Evolutionary conservation across 2,113 vertebrate genomes (phyloP).

Genomic region (Xyrauchen texanus): DNA sequence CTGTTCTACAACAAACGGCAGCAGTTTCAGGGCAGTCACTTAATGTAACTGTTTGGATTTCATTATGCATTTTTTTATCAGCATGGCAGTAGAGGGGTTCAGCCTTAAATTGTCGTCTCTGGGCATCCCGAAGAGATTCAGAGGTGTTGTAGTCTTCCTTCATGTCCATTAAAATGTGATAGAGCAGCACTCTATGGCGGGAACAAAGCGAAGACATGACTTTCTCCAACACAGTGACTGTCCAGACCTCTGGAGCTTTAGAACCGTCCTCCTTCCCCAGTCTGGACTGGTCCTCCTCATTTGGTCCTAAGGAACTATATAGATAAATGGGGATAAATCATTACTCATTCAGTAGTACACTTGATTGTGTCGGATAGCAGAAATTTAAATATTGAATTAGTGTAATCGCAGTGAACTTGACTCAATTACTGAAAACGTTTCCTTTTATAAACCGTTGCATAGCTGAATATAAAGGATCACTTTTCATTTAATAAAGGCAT

Average conservation of each 20-base stretch:
- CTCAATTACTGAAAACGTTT: too few relatives aligned
- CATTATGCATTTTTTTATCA: slow-evolving; percentile 67
- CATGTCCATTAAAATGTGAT: slow-evolving; percentile 82
- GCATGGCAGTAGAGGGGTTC: slow-evolving; percentile 66
- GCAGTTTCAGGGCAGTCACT: slow-evolving; percentile 73
- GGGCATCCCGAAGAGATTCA: slow-evolving; percentile 69
- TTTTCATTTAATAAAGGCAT: too few relatives aligned
- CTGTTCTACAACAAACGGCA: slow-evolving; percentile 75
- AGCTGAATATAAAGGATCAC: too few relatives aligned
- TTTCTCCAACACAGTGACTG: slow-evolving; percentile 81
- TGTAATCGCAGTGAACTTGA: too few relatives aligned
- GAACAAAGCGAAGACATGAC: slow-evolving; percentile 83
- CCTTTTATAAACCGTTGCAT: too few relatives aligned
- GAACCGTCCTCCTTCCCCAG: slow-evolving; percentile 64
- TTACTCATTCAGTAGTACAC: neutral
- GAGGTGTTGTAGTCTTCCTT: slow-evolving; percentile 72
- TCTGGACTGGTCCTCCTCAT: slow-evolving; percentile 72
- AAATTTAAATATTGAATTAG: too few relatives aligned
- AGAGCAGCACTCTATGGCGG: slow-evolving; percentile 82
- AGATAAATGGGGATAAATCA: slow-evolving; percentile 62
- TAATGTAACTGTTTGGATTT: slow-evolving; percentile 50
- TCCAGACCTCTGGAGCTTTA: slow-evolving; percentile 75
- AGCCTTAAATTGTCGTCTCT: slow-evolving; percentile 64
- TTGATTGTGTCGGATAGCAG: too few relatives aligned
- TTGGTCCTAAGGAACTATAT: slow-evolving; percentile 81